phyloP scores from a whole-genome alignment of 2,888 invertebrate genomes.

The Aphodius sticticus region DNA sequence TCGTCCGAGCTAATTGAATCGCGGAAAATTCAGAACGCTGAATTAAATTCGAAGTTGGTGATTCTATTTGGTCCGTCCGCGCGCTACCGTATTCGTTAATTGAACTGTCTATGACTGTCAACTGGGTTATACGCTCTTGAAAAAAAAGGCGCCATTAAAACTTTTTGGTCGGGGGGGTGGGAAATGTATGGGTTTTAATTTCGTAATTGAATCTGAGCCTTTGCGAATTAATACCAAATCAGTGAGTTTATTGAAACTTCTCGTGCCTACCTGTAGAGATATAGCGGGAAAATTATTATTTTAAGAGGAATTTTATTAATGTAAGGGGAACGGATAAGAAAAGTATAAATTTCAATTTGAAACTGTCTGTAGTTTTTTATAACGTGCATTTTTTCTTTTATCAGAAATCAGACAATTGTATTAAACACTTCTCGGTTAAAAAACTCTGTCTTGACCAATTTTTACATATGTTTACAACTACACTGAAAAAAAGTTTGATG shows the following conservation, averaged over 20 bases:
- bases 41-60: conserved; percentile 5
- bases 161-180: background rate
- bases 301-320: too few species aligned
- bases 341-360: too few species aligned
- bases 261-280: too few species aligned
- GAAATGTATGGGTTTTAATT: background rate
- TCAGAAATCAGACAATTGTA: too few species aligned
- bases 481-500: too few species aligned
- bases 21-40: conserved; percentile 12
- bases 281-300: too few species aligned
- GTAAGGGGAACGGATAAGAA: too few species aligned
- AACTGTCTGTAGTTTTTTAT: too few species aligned
- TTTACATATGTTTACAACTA: too few species aligned
- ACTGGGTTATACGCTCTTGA: background rate
- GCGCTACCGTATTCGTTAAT: conserved; percentile 9
- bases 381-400: too few species aligned
- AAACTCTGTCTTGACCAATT: too few species aligned
- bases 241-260: background rate
- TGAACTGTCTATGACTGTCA: conserved; percentile 12
- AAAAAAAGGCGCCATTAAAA: background rate
- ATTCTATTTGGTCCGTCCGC: background rate
- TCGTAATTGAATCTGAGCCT: background rate
- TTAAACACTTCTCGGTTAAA: too few species aligned
- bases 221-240: background rate
- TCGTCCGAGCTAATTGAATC: conserved; percentile 15